Conservation (phyloP, 2,113 vertebrate genomes). For the Fulica atra region DNA sequence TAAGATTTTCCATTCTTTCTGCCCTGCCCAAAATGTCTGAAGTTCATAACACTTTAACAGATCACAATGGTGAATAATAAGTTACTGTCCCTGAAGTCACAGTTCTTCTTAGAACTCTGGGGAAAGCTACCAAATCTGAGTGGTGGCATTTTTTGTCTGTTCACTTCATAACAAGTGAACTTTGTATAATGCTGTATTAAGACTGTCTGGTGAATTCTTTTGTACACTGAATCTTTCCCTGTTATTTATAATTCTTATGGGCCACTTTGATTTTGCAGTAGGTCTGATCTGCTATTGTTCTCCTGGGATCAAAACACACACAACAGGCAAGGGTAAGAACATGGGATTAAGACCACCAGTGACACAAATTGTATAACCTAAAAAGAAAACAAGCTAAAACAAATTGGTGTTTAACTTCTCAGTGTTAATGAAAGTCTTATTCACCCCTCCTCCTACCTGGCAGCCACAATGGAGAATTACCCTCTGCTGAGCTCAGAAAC, state of each 20-base stretch:
- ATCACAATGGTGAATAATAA: conserved; percentile 11
- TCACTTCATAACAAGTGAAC: conserved; percentile 51
- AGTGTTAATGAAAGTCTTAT: neutral
- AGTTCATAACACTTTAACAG: conserved; percentile 58
- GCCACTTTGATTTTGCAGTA: neutral
- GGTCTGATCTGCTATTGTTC: conserved; percentile 20
- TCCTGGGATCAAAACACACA: conserved; percentile 31
- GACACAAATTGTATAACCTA: neutral
- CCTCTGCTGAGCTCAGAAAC: neutral
- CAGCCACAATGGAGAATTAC: neutral
- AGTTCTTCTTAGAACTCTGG: conserved; percentile 2
- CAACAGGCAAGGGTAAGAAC: neutral
- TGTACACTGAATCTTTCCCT: neutral
- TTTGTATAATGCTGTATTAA: conserved; percentile 42
- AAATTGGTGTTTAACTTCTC: neutral
- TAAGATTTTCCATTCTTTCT: conserved; percentile 62
- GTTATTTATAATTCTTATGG: neutral
- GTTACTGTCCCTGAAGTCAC: conserved; percentile 41
- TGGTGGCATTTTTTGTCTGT: neutral
- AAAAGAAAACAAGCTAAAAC: neutral
- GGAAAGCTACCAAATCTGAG: conserved; percentile 42
- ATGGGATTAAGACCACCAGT: neutral
- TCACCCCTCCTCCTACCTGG: neutral
- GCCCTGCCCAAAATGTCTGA: conserved; percentile 57
- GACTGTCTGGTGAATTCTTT: conserved; percentile 25